Percentiles rank a stretch among this genome's conserved stretches.
Conservation (phyloP, 92 coral and sea anemone species). For the Anthopleura xanthogrammica region DNA sequence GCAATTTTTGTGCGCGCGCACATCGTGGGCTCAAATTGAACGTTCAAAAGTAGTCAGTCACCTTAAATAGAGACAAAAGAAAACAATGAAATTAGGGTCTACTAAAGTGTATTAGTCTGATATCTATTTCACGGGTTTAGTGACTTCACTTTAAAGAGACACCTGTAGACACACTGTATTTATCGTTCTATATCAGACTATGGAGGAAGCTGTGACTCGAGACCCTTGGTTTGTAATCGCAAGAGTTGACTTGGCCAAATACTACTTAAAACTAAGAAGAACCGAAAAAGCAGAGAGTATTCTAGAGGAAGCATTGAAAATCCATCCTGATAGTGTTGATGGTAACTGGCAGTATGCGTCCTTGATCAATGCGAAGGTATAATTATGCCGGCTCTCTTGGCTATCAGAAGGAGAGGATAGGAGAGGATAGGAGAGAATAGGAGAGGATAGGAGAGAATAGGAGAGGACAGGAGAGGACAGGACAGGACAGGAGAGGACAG, state of each 20-base stretch:
- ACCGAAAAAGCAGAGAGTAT: slow-evolving; percentile 24
- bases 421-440: not conserved
- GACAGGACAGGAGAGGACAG: not conserved
- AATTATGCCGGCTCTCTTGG: not conserved
- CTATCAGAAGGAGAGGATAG: not conserved
- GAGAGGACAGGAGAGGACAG: not conserved
- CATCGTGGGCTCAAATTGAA: too few species aligned
- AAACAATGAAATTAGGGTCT: too few species aligned
- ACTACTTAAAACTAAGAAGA: slow-evolving; percentile 29
- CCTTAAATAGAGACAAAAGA: too few species aligned
- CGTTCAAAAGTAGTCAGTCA: too few species aligned
- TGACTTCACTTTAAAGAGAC: too few species aligned
- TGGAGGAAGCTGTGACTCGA: slow-evolving; percentile 40
- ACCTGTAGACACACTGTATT: too few species aligned
- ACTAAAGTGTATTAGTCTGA: too few species aligned
- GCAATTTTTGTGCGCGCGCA: too few species aligned
- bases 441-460: not conserved
- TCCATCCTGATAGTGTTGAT: slow-evolving; percentile 63
- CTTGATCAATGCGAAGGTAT: slow-evolving; percentile 32
- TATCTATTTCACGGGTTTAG: too few species aligned
- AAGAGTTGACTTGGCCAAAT: slow-evolving; percentile 44
- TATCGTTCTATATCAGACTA: slow-evolving; percentile 13
- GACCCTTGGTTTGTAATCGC: slow-evolving; percentile 70
- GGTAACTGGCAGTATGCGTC: slow-evolving; percentile 39
- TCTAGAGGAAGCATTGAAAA: slow-evolving; percentile 51